Base-by-base conservation (phyloP, 2,797 vertebrate genomes). In the Thunnus albacares region DNA sequence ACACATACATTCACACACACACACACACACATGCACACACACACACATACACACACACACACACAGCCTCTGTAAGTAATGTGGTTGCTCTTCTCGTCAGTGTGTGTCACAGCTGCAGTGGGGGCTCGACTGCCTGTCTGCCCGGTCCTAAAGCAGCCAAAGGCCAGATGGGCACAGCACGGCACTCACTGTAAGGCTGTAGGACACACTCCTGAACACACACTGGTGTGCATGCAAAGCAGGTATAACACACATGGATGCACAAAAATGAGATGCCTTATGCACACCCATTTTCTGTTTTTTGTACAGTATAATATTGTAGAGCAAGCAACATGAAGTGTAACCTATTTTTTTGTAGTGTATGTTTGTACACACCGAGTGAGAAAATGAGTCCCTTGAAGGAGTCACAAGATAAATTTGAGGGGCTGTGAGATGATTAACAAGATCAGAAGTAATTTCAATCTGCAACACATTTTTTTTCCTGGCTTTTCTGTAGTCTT, bases 141-240 rank as follows among this genome's bases (percentile, higher is more conserved):
- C 43, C 22, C 28, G 10, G 67, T 86, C 63, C 81, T 79, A 26
- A 78, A 59, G 73, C 72, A 69, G 77, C 73, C 45, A 68, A 78
- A 81, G 81, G 77, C 72, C 89, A 86, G 86, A 85, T 90, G 82
- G 80, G 57, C 81, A 81, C 61, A 71, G 83, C 82, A 80, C 22
- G 45, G 22, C 67, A 86, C 20, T 73, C 22, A 33, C 38, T 74
- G 64, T 63, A 41, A 64, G 60, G 57, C 87, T 80, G 63, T 77
- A 77, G 80, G 79, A 81, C 65, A 79, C 65, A 74, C 62, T 75
- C 52, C 64, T 82, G 56, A 47, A 75, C 77, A 79, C 64, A 80
- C 59, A 55, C 67, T 65, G 75, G 73, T 85, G 65, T 58, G 77
- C 81, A 81, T 69, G 71, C 53, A 80, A 83, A 75, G 75, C 84